Evolutionary conservation across 2,797 vertebrate genomes (phyloP).

Genomic region (Urosaurus nigricauda): DNA sequence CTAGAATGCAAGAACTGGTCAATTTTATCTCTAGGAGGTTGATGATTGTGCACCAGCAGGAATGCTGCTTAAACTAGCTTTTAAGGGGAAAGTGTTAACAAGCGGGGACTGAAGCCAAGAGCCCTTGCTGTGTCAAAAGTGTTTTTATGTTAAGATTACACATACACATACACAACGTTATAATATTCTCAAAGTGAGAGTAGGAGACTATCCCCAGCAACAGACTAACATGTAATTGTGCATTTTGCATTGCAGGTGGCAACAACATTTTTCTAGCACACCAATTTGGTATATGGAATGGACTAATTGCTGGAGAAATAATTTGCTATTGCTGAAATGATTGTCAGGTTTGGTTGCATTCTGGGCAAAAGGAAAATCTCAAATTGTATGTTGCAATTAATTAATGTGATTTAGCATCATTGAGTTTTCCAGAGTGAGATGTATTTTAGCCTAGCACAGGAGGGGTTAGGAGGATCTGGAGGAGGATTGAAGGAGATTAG

Average conservation of each 20-base stretch:
- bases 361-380: not conserved
- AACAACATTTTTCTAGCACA: not conserved
- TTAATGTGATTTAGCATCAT: not conserved
- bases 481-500: not conserved
- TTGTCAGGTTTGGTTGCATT: not conserved
- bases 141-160: conserved; percentile 29
- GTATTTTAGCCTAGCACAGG: not conserved
- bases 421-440: not conserved
- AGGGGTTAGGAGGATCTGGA: not conserved
- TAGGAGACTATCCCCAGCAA: conserved; percentile 16
- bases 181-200: conserved; percentile 38
- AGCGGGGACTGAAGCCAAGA: not conserved
- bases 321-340: not conserved
- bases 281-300: no score
- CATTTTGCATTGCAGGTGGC: not conserved
- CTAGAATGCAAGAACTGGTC: conserved; percentile 25
- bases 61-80: conserved; percentile 2
- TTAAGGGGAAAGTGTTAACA: conserved; percentile 18
- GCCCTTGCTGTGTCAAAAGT: conserved; percentile 21
- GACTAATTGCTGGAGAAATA: not conserved
- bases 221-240: not conserved
- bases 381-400: not conserved
- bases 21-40: conserved; percentile 37
- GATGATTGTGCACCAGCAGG: conserved; percentile 23
- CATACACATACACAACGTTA: conserved; percentile 5